Evolutionary conservation across 2,888 invertebrate species (phyloP).

Genomic region (Phyto melanocephala): DNA sequence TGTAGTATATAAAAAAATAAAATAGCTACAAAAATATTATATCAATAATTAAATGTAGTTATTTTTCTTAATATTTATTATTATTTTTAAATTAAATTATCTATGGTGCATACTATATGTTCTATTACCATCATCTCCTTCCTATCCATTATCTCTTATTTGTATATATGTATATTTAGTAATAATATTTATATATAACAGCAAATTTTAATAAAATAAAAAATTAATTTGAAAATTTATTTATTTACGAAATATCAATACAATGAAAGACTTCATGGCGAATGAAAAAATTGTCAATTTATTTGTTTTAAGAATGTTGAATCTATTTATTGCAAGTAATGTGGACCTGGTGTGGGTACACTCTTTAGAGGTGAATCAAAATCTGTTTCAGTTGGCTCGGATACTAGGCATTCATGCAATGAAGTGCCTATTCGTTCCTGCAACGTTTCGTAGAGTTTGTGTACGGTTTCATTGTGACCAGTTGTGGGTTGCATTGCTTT

Average conservation of each 20-base stretch:
- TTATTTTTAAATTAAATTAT: too few species aligned
- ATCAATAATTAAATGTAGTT: too few species aligned
- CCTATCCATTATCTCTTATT: neutral
- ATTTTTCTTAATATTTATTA: too few species aligned
- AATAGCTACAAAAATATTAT: too few species aligned
- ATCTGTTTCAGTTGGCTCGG: slow-evolving; percentile 85
- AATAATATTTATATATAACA: slow-evolving; percentile 40
- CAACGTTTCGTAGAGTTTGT: slow-evolving; percentile 87
- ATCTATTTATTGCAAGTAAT: slow-evolving; percentile 77
- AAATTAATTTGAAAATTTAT: neutral
- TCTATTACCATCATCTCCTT: slow-evolving; percentile 7
- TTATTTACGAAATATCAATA: neutral
- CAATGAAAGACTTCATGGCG: neutral
- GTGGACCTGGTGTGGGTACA: slow-evolving; percentile 89
- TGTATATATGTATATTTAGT: slow-evolving; percentile 42
- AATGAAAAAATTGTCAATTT: neutral
- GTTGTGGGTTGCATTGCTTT: slow-evolving; percentile 81
- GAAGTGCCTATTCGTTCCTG: slow-evolving; percentile 88
- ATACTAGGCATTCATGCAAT: slow-evolving; percentile 83
- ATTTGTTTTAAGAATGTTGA: neutral
- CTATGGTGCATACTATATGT: slow-evolving; percentile 40
- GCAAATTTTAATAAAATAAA: slow-evolving; percentile 16
- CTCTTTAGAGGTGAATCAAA: slow-evolving; percentile 91
- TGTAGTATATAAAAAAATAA: neutral
- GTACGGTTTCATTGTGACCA: slow-evolving; percentile 91